A percentile compares a stretch with the other conserved stretches of the same genome.
These are phyloP conservation scores for Dexiosoma caninum DNA, from an alignment of 2,888 invertebrate species.

Conservation along the genomic window DNA sequence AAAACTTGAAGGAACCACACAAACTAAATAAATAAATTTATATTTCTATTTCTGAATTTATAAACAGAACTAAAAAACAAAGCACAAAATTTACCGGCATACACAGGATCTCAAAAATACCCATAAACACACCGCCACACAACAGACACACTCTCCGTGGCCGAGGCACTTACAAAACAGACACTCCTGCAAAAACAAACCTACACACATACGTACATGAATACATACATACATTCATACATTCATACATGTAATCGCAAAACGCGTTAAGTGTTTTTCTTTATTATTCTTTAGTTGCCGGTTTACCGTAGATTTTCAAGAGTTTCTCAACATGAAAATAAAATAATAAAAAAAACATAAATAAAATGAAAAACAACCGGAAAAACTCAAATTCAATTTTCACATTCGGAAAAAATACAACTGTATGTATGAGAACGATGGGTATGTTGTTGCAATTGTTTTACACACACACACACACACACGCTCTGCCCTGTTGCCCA, in stretches of 20 bases:
- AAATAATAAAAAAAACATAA: constrained; percentile 14
- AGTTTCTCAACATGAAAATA: constrained; percentile 48
- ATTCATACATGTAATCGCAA: constrained; percentile 27
- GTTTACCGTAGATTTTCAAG: constrained; percentile 54
- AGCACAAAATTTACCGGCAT: not conserved
- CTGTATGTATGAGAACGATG: constrained; percentile 18
- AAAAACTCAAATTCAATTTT: constrained; percentile 72
- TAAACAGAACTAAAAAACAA: constrained; percentile 10
- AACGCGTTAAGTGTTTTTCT: constrained; percentile 56
- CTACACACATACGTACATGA: not conserved
- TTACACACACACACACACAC: not conserved
- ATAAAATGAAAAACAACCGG: constrained; percentile 29
- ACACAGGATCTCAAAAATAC: constrained; percentile 5
- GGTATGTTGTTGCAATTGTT: not conserved
- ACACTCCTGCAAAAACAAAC: too few species aligned
- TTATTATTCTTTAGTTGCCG: constrained; percentile 48
- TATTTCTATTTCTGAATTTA: constrained; percentile 43
- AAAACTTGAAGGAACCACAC: constrained; percentile 46
- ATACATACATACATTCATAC: constrained; percentile 2
- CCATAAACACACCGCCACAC: not conserved
- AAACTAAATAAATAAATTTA: constrained; percentile 59
- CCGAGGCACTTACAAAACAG: too few species aligned
- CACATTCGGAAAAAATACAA: constrained; percentile 67
- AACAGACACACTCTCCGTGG: too few species aligned
- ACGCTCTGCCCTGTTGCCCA: not conserved